Percentiles rank a stretch among this genome's conserved stretches.
Conservation (phyloP, 2,113 vertebrate species). For the Lonchura striata region DNA sequence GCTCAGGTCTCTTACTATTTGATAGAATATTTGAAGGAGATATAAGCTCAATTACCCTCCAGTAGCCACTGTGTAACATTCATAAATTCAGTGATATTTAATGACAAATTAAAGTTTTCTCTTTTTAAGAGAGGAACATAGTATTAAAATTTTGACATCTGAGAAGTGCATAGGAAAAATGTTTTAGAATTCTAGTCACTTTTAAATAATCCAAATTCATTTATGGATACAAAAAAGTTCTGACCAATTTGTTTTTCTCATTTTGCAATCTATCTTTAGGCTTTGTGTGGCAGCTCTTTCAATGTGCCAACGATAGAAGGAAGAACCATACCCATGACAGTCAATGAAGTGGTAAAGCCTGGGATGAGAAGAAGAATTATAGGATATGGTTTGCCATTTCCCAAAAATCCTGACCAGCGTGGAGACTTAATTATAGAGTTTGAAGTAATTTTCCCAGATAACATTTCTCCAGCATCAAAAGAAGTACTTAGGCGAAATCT, state of each 20-base stretch:
- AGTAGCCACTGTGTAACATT: not conserved
- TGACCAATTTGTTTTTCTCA: not conserved
- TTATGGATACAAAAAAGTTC: not conserved
- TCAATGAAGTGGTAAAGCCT: constrained; percentile 95
- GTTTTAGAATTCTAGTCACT: not conserved
- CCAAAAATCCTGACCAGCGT: constrained; percentile 93
- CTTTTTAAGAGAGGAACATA: not conserved
- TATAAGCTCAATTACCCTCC: not conserved
- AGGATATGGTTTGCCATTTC: constrained; percentile 93
- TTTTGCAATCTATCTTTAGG: constrained; percentile 75
- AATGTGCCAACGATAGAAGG: constrained; percentile 95
- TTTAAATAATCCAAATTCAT: not conserved
- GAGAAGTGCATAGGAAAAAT: not conserved
- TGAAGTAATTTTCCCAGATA: constrained; percentile 93
- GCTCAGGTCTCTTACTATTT: not conserved
- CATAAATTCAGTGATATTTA: not conserved
- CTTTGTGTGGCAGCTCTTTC: constrained; percentile 94
- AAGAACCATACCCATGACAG: constrained; percentile 92
- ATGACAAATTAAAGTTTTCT: not conserved
- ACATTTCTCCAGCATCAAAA: constrained; percentile 89
- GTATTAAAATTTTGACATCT: not conserved
- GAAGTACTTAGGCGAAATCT: constrained; percentile 95
- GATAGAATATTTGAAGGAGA: not conserved
- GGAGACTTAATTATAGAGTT: constrained; percentile 98
- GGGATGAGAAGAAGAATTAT: constrained; percentile 93